Percentiles rank a stretch among this genome's conserved stretches.
phyloP scores from a whole-genome alignment of 2,888 invertebrate genomes.

The Ypsolopha scabrella region DNA sequence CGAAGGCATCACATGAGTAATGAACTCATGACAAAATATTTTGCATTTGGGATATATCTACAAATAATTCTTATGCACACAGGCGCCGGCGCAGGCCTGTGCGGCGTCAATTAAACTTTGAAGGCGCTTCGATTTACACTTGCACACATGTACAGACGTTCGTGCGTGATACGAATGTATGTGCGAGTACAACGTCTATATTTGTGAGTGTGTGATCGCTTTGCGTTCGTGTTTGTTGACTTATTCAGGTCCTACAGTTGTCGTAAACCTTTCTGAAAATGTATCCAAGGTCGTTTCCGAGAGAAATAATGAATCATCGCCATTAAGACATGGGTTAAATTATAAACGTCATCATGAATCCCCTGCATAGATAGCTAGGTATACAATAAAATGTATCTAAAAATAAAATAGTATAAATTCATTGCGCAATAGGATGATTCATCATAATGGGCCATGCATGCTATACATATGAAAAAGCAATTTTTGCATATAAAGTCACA shows the following conservation, averaged over 20 bases:
- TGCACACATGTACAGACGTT: slow-evolving; percentile 24
- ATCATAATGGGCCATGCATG: too few relatives aligned
- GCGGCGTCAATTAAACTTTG: slow-evolving; percentile 21
- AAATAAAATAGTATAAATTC: too few relatives aligned
- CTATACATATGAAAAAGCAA: too few relatives aligned
- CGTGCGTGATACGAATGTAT: slow-evolving; percentile 14
- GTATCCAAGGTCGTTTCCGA: slow-evolving; percentile 9
- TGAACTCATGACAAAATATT: too few relatives aligned
- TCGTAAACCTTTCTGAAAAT: slow-evolving; percentile 33
- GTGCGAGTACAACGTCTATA: slow-evolving; percentile 25
- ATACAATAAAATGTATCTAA: too few relatives aligned
- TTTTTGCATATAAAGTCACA: too few relatives aligned
- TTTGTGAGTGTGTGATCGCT: slow-evolving; percentile 28
- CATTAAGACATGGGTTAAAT: too few relatives aligned
- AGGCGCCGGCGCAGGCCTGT: slow-evolving; percentile 11
- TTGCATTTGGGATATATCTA: too few relatives aligned
- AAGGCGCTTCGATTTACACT: slow-evolving; percentile 31
- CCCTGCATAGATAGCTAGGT: too few relatives aligned
- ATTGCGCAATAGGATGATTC: too few relatives aligned
- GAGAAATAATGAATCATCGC: slow-evolving; percentile 1
- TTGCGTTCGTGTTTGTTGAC: slow-evolving; percentile 26
- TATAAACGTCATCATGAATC: too few relatives aligned
- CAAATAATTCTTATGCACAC: slow-evolving; percentile 4
- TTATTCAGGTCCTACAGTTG: slow-evolving; percentile 37
- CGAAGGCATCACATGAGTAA: too few relatives aligned